Base-by-base conservation (phyloP, 2,113 vertebrate species). In the Empidonax alnorum region DNA sequence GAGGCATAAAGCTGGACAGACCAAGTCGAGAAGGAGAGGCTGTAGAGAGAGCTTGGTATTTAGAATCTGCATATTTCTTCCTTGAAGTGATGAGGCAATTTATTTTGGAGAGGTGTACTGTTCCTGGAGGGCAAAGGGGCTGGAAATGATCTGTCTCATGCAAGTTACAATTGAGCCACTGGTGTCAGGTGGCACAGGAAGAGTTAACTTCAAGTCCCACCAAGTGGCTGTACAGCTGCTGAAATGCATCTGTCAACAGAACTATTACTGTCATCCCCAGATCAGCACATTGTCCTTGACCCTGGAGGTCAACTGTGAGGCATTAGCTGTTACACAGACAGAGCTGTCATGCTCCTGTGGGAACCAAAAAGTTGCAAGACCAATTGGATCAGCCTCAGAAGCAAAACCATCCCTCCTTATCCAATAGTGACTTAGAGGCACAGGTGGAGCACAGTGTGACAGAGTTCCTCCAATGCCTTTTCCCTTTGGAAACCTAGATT, bases 261-360 rank as follows among this genome's bases (percentile, higher is more conserved):
- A 98, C 98, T 99, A 99, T 99, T 99, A 99, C 98, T 98, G 99
- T 99, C 99, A 98, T 98, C 94, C 97, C 96, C 93, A 97, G 97
- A 97, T 98, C 97, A 98, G 97, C 96, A 97, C 95, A 95, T 92
- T 95, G 97, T 97, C 97, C 98, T 98, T 98, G 98, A 99, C 98
- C 98, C 98, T 98, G 98, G 98, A 98, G 98, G 98, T 98, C 98
- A 98, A 97, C 85, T 73, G 97, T 87, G 62, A 98, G 25, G 98
- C 97, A 98, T 98, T 97, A 98, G 96, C 98, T 94, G 95, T 80
- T 96, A 84, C 87, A 87, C 69, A 87, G 91, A 47, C 86, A 84
- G 96, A 78, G 85, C 80, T 82, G 76, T 84, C 93, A 58, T 37
- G 61, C 46, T 93, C 81, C 25, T 33, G 62, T 85, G 92, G 80